Evolutionary conservation across 2,797 vertebrate genomes (phyloP), one percentile per base, ranked within the genome.

Genomic region (Chelon auratus): DNA sequence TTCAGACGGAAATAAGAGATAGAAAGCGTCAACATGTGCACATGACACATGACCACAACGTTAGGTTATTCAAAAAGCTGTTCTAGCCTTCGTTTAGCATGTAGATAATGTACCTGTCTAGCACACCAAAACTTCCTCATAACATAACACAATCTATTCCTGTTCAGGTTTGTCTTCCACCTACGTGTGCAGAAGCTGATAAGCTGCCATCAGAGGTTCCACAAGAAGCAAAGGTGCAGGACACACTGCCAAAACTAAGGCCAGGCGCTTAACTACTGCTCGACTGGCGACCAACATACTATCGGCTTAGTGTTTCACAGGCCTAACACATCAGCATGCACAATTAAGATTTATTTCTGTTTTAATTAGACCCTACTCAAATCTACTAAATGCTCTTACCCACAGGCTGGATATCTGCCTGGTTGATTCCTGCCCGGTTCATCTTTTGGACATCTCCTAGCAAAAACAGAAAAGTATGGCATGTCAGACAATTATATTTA

Each of bases 341-440:
- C 47, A 22, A 50, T 50, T 11, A 50, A 9, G n/a, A 20, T 18
- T 20, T 22, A 4, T 11, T 20, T 20, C 11, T 11, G 20, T 48
- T 10, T 13, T 11, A 12, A 50, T 17, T 33, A 17, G 3, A 11
- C 9, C 2, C 9, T 20, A 12, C 26, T n/a, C 4, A 62, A 43
- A 20, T 52, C 9, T 15, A 0, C 15, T 12, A 0, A 17, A 7
- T 43, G 22, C 14, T 58, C 92, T 91, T 88, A 95, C 95, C 95
- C 4, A 81, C 89, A 4, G 95, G 94, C 56, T 95, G 95, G 33
- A 95, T 71, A 45, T 95, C 94, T 48, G 78, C 91, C 87, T 95
- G 95, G 63, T 91, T 93, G 83, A 95, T 91, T 84, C 90, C 94
- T 13, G 85, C 59, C 68, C 95, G 83, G 72, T 95, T 95, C 0